phyloP scores from a whole-genome alignment of 2,113 vertebrate species.

The Eira barbara region DNA sequence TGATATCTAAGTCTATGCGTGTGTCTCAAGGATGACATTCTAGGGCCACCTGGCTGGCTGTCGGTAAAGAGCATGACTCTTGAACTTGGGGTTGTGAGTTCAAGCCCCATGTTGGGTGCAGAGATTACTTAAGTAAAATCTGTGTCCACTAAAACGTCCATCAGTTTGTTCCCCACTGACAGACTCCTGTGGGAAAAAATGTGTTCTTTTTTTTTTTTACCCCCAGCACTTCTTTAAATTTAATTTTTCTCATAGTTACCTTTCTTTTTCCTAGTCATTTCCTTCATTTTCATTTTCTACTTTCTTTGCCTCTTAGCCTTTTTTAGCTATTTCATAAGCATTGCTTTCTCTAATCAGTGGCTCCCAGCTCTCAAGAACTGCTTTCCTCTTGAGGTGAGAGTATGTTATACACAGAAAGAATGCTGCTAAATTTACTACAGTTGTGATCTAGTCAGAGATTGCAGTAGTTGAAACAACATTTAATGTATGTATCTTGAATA shows the following conservation, averaged over 20 bases:
- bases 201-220: background rate
- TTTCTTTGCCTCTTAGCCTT: background rate
- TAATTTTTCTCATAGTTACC: background rate
- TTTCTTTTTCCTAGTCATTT: background rate
- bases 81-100: background rate
- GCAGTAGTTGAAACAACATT: background rate
- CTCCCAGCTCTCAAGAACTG: background rate
- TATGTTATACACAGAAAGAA: background rate
- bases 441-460: background rate
- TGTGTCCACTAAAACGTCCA: background rate
- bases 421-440: background rate
- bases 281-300: background rate
- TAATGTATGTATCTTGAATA: background rate
- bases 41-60: background rate
- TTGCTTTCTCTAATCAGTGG: background rate
- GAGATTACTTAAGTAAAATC: background rate
- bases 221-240: background rate
- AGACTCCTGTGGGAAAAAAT: background rate
- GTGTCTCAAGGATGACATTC: background rate
- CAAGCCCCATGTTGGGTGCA: background rate
- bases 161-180: background rate
- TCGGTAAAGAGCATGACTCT: background rate
- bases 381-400: background rate
- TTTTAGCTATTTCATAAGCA: background rate
- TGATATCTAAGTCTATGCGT: background rate